Evolutionary conservation across 2,888 invertebrate species (phyloP).

Genomic region (Amphipoea lucens): DNA sequence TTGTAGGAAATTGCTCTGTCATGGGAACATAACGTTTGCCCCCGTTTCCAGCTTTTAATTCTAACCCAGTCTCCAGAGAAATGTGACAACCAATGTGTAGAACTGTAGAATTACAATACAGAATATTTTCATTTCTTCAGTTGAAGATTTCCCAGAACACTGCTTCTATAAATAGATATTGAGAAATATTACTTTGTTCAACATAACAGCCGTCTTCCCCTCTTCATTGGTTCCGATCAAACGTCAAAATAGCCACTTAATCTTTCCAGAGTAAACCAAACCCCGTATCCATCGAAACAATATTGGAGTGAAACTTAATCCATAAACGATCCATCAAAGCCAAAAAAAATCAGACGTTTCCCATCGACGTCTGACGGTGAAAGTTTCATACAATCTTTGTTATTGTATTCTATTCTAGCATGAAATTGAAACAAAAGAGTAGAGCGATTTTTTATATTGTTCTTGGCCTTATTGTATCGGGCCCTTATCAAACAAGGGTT

Average conservation of each 20-base stretch:
- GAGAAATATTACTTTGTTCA: slow-evolving; percentile 25
- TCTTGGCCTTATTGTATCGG: slow-evolving; percentile 13
- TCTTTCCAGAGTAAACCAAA: slow-evolving; percentile 64
- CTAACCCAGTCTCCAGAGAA: slow-evolving; percentile 31
- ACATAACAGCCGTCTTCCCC: slow-evolving; percentile 15
- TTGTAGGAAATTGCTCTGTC: slow-evolving; percentile 35
- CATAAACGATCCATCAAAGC: slow-evolving; percentile 71
- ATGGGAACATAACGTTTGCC: slow-evolving; percentile 1
- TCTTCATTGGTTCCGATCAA: slow-evolving; percentile 51
- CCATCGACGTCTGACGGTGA: slow-evolving; percentile 44
- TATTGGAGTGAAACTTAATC: slow-evolving; percentile 67
- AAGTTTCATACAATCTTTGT: slow-evolving; percentile 43
- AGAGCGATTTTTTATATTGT: slow-evolving; percentile 29
- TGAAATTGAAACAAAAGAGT: slow-evolving; percentile 47
- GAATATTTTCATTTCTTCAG: slow-evolving; percentile 5
- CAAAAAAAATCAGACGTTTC: slow-evolving; percentile 62
- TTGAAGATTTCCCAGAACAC: slow-evolving; percentile 36
- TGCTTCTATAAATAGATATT: neutral
- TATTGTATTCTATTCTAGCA: slow-evolving; percentile 34
- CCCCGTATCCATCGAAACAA: slow-evolving; percentile 67
- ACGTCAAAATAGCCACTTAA: slow-evolving; percentile 62
- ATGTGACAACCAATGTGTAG: slow-evolving; percentile 17
- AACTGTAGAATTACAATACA: slow-evolving; percentile 21
- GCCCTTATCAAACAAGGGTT: slow-evolving; percentile 10
- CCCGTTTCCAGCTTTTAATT: slow-evolving; percentile 33